Percentiles rank a stretch among this genome's conserved stretches.
Evolutionary conservation across 2,888 invertebrate species (phyloP).

Genomic region (Agrochola litura): DNA sequence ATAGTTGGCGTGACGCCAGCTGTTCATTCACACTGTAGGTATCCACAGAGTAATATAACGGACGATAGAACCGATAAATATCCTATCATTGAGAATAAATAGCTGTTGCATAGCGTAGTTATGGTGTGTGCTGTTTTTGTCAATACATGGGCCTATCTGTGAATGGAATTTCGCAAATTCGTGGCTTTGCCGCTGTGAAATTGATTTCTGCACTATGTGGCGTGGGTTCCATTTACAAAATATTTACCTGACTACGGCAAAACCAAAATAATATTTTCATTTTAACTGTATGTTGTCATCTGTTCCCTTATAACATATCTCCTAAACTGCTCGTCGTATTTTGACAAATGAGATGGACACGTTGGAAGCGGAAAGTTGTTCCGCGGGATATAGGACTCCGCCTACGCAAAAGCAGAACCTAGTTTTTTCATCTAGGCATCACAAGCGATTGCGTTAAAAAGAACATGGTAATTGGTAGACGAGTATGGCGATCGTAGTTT

Average conservation of each 20-base stretch:
- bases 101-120: conserved; percentile 12
- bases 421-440: not conserved
- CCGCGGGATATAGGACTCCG: not conserved
- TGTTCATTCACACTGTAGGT: conserved; percentile 26
- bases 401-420: not conserved
- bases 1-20: conserved; percentile 39
- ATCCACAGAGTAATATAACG: not conserved
- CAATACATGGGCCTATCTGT: not conserved
- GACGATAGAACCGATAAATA: conserved; percentile 43
- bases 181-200: not conserved
- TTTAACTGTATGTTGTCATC: not conserved
- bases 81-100: conserved; percentile 32
- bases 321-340: not conserved
- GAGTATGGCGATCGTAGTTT: too few species aligned
- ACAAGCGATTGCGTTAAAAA: not conserved
- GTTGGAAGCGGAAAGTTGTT: not conserved
- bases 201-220: not conserved
- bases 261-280: not conserved
- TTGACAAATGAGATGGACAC: not conserved
- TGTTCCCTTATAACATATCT: not conserved
- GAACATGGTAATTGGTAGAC: too few species aligned
- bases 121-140: conserved; percentile 2
- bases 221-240: not conserved
- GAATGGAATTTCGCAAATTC: not conserved
- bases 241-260: not conserved